Evolutionary conservation across 1,140 invertebrate genomes (phyloP).

Genomic region (Cataglyphis hispanica): DNA sequence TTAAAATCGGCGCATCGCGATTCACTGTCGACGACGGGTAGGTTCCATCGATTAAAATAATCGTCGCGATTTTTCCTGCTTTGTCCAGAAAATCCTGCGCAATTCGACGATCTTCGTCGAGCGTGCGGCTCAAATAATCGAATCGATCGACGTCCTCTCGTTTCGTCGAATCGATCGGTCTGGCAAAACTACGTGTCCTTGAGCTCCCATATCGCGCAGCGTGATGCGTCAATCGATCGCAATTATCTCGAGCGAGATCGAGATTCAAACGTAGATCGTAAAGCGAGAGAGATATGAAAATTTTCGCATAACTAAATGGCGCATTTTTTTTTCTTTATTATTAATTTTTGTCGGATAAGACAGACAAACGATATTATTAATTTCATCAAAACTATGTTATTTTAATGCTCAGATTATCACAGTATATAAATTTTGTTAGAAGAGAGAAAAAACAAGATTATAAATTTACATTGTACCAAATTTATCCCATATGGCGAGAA

Average conservation of each 20-base stretch:
- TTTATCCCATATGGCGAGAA: background rate
- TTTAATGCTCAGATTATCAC: background rate
- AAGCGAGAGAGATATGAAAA: background rate
- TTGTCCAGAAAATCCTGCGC: constrained; percentile 49
- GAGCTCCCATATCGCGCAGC: constrained; percentile 33
- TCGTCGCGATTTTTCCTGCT: constrained; percentile 44
- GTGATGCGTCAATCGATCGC: constrained; percentile 47
- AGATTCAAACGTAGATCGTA: background rate
- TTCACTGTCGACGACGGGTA: background rate
- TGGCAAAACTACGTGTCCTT: constrained; percentile 29
- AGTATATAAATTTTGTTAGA: constrained; percentile 28
- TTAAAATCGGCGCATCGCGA: background rate
- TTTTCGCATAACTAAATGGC: background rate
- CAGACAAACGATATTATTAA: background rate
- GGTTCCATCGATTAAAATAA: constrained; percentile 45
- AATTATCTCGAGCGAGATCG: constrained; percentile 38
- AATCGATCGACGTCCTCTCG: background rate
- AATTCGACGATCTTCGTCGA: no score
- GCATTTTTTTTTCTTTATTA: background rate
- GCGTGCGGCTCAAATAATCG: no score
- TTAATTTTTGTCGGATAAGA: background rate
- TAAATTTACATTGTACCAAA: background rate
- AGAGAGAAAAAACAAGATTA: background rate
- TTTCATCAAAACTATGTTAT: background rate
- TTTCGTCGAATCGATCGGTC: constrained; percentile 51